Base-by-base conservation (phyloP, 2,888 invertebrate species). In the Apomyelois bistriatella region DNA sequence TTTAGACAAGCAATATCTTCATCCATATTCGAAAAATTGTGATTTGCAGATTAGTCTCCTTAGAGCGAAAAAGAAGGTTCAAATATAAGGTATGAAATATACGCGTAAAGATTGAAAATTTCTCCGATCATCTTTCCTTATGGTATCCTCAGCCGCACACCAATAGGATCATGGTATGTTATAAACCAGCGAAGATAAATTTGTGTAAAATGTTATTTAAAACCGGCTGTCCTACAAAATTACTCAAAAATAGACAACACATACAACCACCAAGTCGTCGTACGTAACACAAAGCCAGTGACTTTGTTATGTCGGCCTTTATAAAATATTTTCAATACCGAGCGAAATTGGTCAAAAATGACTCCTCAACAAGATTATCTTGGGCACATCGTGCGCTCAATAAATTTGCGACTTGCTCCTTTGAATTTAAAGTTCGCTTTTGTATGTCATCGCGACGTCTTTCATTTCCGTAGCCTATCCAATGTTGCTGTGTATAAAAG, bases 341-440 rank as follows among this genome's bases (percentile, higher is more conserved):
- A 70, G 69, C 73, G 76, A 80, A 84, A 82, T 83, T 81, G 82
- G 82, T 83, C 82, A 81, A 83, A 85, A 85, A 82, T 79, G 76
- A 82, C 74, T 77, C 69, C 64, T 68, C 70, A 79, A 83, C 78
- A 71, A 79, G 79, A 79, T 83, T 83, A 82, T 79, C 76, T 76
- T 62, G 62, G 66, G 60, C 65, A 67, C 59, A 59, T 22, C 22
- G 17, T 43, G 8, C 30, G 52, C 28, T 50, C 58, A 58, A 48
- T 60, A 59, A 56, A 73, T 67, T 66, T 64, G 58, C 55, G 60
- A 60, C 67, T 70, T 61, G 68, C 64, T 37, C 6, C 43, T 48
- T 28, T 35, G 10, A 55, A 43, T 61, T 58, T 67, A 74, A 68
- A 72, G 79, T 64, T 59, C 58, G 66, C 64, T 72, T 69, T 77